A percentile compares a stretch with the other conserved stretches of the same genome.
Evolutionary conservation across 2,113 vertebrate species (phyloP).

Genomic region (Prochilodus magdalenae): DNA sequence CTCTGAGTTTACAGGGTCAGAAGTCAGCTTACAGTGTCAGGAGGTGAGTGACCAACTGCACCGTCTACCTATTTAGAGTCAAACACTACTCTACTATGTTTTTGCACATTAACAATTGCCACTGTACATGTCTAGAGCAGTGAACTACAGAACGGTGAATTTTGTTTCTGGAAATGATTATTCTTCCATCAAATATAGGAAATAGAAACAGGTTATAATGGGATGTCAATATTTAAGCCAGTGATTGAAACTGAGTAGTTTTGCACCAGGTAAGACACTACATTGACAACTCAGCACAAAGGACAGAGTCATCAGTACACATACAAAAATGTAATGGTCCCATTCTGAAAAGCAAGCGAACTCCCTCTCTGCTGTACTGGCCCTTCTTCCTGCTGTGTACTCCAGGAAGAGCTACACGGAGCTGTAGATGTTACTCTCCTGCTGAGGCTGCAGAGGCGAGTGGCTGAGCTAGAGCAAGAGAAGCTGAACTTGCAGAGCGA

Average conservation of each 20-base stretch:
- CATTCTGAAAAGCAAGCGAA: background rate
- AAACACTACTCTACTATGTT: background rate
- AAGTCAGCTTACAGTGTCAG: constrained; percentile 56
- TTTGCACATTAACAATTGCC: background rate
- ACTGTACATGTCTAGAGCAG: background rate
- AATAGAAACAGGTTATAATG: background rate
- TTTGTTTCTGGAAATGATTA: background rate
- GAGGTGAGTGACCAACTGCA: constrained; percentile 14
- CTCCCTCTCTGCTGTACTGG: background rate
- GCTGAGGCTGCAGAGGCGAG: constrained; percentile 92
- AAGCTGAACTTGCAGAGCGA: constrained; percentile 88
- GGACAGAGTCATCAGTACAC: no score
- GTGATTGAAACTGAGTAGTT: no score
- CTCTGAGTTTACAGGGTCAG: constrained; percentile 84
- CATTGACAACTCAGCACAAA: background rate
- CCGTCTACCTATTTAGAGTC: background rate
- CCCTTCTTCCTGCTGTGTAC: constrained; percentile 32
- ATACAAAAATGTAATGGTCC: no score
- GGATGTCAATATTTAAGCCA: background rate
- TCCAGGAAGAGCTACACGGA: constrained; percentile 82
- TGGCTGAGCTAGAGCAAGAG: constrained; percentile 91
- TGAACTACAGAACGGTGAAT: background rate
- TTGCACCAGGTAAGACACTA: background rate
- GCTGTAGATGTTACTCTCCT: constrained; percentile 89
- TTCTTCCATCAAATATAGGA: background rate